phyloP scores from a whole-genome alignment of 2,113 vertebrate genomes.

The Menura novaehollandiae region DNA sequence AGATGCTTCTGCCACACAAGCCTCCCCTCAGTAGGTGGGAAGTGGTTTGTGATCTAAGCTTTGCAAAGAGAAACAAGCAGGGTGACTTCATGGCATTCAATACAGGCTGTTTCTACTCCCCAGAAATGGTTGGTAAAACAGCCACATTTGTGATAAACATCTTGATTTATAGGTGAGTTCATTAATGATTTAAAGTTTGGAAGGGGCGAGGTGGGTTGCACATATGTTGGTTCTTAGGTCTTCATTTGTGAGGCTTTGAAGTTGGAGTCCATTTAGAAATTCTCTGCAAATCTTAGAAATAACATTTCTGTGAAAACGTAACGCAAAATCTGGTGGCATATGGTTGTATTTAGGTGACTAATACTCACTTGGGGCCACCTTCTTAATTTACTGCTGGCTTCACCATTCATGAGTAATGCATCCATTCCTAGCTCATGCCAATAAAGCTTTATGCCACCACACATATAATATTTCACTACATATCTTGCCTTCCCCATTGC shows the following conservation, averaged over 20 bases:
- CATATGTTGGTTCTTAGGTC: not conserved
- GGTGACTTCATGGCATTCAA: not conserved
- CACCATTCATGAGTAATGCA: slow-evolving; percentile 59
- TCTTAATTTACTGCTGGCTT: slow-evolving; percentile 64
- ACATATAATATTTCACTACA: not conserved
- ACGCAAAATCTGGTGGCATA: slow-evolving; percentile 52
- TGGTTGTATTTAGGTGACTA: slow-evolving; percentile 62
- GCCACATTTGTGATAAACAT: not conserved
- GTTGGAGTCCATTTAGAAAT: not conserved
- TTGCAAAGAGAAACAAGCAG: slow-evolving; percentile 12
- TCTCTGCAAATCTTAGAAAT: slow-evolving; percentile 30
- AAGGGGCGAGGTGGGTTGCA: not conserved
- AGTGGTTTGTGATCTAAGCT: slow-evolving; percentile 11
- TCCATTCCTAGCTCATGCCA: slow-evolving; percentile 47
- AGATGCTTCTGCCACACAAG: not conserved
- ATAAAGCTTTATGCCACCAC: slow-evolving; percentile 60
- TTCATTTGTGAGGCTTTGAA: not conserved
- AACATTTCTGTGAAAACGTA: slow-evolving; percentile 33
- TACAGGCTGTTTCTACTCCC: not conserved
- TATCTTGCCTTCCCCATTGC: not conserved
- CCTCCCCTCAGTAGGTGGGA: slow-evolving; percentile 6
- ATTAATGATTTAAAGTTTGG: not conserved
- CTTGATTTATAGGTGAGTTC: slow-evolving; percentile 1
- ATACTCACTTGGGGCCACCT: slow-evolving; percentile 53
- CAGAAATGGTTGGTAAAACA: slow-evolving; percentile 2